Base-by-base conservation (phyloP, 2,113 vertebrate species). In the Taxidea taxus region DNA sequence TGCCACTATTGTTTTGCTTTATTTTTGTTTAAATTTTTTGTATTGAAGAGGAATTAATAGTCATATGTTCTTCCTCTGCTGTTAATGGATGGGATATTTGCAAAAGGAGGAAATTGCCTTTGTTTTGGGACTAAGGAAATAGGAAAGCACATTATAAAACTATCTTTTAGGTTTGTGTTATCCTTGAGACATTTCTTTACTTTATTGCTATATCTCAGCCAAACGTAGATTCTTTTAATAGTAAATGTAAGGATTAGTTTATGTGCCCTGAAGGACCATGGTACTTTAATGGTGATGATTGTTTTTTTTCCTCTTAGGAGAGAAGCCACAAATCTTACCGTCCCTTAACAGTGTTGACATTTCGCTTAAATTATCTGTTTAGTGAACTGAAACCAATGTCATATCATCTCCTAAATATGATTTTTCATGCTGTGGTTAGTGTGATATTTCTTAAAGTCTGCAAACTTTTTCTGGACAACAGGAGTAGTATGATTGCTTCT, bases 271-370 rank as follows among this genome's bases (percentile, higher is more conserved):
- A 92, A 87, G 25, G 20, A 54, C 13, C 10, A 72, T 81, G 18
- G 0, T 78, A 89, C 8, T 83, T 54, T 96, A 64, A 2, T 98
- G 81, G 97, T 87, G n/a, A 2, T 90, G 56, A 23, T 89, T 1
- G 54, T 97, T 95, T 23, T 58, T 58, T 97, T 97, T 96, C 0
- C 84, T 98, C 96, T 78, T 96, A 99, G 99, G 99, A 99, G 97
- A 99, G 99, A 95, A 99, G 99, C 98, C 99, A 99, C 98, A 99
- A 99, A 97, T 99, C 99, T 20, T 99, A 99, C 10, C 98, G 99
- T 74, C 99, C 99, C 3, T 98, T 99, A 95, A 99, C 99, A 6
- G 99, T 99, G 21, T 98, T 99, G 96, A 99, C 99, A 0, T 99
- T 99, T 98, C 99, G 99, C 37, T 98, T 99, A 96, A 99, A 99